Evolutionary conservation across 30 jellyfish, hydroid and myxozoan species (phyloP).

Genomic region (Sanderia malayensis): DNA sequence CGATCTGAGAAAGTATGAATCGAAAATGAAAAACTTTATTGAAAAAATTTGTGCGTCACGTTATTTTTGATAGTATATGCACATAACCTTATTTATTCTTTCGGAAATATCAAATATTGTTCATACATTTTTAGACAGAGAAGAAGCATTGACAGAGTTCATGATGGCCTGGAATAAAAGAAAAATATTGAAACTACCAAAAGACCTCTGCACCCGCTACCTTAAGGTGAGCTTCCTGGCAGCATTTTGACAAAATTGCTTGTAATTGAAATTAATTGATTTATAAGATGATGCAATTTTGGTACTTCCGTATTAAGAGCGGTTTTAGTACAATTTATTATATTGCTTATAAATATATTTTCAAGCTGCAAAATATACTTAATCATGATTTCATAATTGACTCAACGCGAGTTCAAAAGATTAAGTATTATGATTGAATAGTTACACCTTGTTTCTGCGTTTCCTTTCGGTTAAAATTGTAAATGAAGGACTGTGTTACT

Average conservation of each 20-base stretch:
- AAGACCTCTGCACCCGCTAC: slow-evolving; percentile 4
- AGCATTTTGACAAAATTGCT: background rate
- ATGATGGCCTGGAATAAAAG: slow-evolving; percentile 1
- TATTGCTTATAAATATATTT: no score
- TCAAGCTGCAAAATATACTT: no score
- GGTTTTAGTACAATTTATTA: background rate
- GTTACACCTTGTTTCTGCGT: background rate
- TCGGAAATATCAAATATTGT: background rate
- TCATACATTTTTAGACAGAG: background rate
- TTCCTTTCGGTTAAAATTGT: background rate
- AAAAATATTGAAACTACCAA: background rate
- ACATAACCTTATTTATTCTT: background rate
- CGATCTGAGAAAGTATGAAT: background rate
- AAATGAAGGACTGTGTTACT: background rate
- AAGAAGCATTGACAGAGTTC: background rate
- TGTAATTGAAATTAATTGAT: background rate
- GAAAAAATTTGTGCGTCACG: background rate
- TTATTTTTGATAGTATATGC: background rate
- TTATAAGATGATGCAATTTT: background rate
- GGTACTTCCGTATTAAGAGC: background rate
- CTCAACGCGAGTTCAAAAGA: background rate
- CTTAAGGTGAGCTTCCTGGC: slow-evolving; percentile 1
- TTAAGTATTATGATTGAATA: background rate
- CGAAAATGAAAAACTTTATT: background rate
- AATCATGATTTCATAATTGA: no score